Percentiles rank a stretch among this genome's conserved stretches.
These are phyloP conservation scores for Forbesichthys agassizii DNA, from an alignment of 2,113 vertebrate species.

Conservation along the genomic window DNA sequence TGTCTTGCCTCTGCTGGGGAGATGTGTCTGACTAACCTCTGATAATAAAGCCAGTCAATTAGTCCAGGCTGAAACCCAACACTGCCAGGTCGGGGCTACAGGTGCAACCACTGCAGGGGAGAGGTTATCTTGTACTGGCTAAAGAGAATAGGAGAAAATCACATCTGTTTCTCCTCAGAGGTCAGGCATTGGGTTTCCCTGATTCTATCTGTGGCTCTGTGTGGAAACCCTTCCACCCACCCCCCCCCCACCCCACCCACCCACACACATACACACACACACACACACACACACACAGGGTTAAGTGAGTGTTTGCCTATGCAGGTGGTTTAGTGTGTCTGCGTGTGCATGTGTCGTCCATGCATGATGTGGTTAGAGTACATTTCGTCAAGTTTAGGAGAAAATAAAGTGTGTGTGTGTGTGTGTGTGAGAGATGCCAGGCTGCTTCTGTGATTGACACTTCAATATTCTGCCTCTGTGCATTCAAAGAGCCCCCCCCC, in stretches of 20 bases:
- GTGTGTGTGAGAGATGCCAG: conserved; percentile 54
- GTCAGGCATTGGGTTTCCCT: conserved; percentile 70
- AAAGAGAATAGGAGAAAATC: conserved; percentile 60
- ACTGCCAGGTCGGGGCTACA: conserved; percentile 28
- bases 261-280: neutral
- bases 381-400: too few relatives aligned
- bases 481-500: conserved; percentile 44
- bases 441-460: conserved; percentile 76
- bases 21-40: neutral
- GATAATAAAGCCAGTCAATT: conserved; percentile 26
- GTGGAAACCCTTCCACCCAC: conserved; percentile 19
- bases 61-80: conserved; percentile 36
- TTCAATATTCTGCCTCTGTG: conserved; percentile 73
- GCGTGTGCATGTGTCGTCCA: neutral
- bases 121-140: conserved; percentile 73
- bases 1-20: neutral
- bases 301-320: neutral
- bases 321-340: neutral
- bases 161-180: conserved; percentile 77
- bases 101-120: conserved; percentile 25
- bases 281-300: neutral
- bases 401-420: neutral
- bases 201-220: conserved; percentile 70
- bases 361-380: neutral
- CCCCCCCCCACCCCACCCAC: neutral